Conservation (phyloP, 2,888 invertebrate species). For the Ormyrus thymus region DNA sequence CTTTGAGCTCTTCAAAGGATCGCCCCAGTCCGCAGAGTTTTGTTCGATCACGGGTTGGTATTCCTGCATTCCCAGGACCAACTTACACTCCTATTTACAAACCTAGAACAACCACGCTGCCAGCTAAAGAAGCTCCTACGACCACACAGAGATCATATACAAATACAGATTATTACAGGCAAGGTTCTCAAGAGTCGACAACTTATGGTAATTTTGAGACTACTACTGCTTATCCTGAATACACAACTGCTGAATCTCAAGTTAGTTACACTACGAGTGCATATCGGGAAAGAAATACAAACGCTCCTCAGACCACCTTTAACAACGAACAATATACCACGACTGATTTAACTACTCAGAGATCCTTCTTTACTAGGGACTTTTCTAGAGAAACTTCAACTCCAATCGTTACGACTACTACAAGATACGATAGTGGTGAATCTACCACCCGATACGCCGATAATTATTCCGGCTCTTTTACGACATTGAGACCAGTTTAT, state of each 20-base stretch:
- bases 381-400: slow-evolving; percentile 45
- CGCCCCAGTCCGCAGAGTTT: slow-evolving; percentile 71
- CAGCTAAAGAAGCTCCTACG: slow-evolving; percentile 65
- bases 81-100: slow-evolving; percentile 68
- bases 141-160: slow-evolving; percentile 58
- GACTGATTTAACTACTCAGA: slow-evolving; percentile 40
- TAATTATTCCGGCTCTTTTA: slow-evolving; percentile 41
- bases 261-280: slow-evolving; percentile 17
- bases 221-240: slow-evolving; percentile 57
- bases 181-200: slow-evolving; percentile 59
- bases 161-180: slow-evolving; percentile 60
- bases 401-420: slow-evolving; percentile 30
- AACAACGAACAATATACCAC: slow-evolving; percentile 38
- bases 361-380: slow-evolving; percentile 33
- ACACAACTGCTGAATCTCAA: slow-evolving; percentile 57
- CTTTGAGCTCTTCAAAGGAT: slow-evolving; percentile 66
- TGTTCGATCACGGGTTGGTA: slow-evolving; percentile 60
- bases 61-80: slow-evolving; percentile 66
- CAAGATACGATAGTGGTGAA: slow-evolving; percentile 30
- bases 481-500: slow-evolving; percentile 46
- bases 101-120: slow-evolving; percentile 64
- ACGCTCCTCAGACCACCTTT: slow-evolving; percentile 30
- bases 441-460: slow-evolving; percentile 29
- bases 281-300: slow-evolving; percentile 26
- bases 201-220: slow-evolving; percentile 47